These are phyloP conservation scores for Tor tambroides DNA, from an alignment of 2,113 vertebrate genomes.

Conservation along the genomic window DNA sequence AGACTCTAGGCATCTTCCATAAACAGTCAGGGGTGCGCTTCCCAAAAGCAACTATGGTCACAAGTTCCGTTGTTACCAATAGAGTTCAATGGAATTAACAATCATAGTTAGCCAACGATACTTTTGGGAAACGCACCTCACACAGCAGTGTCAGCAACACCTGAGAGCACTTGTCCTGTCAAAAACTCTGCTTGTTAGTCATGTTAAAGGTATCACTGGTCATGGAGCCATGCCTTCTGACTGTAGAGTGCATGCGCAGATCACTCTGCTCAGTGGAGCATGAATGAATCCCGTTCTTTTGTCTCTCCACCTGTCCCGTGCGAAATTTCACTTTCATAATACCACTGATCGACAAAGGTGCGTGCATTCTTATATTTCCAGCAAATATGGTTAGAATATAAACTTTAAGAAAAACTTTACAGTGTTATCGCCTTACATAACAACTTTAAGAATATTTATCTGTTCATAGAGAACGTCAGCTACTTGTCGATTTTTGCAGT, in stretches of 20 bases:
- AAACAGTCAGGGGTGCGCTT: no score
- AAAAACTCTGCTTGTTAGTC: slow-evolving; percentile 42
- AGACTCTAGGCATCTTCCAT: no score
- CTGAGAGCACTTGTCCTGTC: slow-evolving; percentile 42
- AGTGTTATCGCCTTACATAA: not conserved
- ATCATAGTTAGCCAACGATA: no score
- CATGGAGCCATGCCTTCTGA: not conserved
- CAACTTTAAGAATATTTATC: not conserved
- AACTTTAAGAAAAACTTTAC: not conserved
- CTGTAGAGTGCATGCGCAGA: no score
- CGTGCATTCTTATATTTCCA: not conserved
- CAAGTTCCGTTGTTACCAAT: no score
- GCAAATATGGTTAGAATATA: not conserved
- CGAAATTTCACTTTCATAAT: slow-evolving; percentile 1
- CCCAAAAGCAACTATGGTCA: no score
- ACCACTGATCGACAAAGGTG: not conserved
- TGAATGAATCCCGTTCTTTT: not conserved
- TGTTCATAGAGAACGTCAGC: not conserved
- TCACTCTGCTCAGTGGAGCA: no score
- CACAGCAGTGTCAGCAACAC: not conserved
- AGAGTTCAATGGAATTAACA: no score
- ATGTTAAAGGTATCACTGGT: not conserved
- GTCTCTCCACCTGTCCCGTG: not conserved
- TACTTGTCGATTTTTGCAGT: not conserved
- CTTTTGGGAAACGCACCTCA: no score